Conservation (phyloP, 2,888 invertebrate species). For the Bugulina stolonifera region DNA sequence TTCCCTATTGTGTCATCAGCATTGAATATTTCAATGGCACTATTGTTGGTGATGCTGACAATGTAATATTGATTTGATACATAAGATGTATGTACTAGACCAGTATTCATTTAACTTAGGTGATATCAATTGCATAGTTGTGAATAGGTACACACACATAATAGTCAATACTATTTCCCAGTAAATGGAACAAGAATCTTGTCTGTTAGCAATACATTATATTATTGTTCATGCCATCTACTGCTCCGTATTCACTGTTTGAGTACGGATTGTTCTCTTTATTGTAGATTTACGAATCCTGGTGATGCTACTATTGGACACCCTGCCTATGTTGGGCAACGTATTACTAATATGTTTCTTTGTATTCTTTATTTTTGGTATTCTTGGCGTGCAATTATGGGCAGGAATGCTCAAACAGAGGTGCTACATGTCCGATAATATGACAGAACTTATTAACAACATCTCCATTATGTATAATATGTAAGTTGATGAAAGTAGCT, state of each 20-base stretch:
- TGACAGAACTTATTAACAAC: constrained; percentile 34
- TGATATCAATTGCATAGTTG: no score
- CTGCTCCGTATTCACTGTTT: no score
- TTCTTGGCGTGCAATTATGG: constrained; percentile 99
- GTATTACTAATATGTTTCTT: constrained; percentile 94
- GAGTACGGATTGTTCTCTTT: constrained; percentile 14
- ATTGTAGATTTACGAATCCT: constrained; percentile 90
- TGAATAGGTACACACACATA: no score
- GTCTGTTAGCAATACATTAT: no score
- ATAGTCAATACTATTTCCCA: no score
- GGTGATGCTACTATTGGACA: constrained; percentile 96
- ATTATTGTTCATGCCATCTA: no score
- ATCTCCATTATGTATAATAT: background rate
- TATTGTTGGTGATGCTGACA: background rate
- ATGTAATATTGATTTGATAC: background rate
- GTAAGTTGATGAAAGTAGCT: no score
- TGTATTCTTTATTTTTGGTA: constrained; percentile 99
- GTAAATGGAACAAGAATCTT: no score
- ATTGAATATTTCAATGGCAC: background rate
- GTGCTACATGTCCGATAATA: constrained; percentile 73
- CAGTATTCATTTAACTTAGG: no score
- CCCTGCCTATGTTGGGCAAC: constrained; percentile 98
- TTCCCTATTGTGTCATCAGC: constrained; percentile 11
- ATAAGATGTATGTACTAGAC: background rate
- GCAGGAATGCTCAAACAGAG: constrained; percentile 92